Percentiles rank a stretch among this genome's conserved stretches.
phyloP scores from a whole-genome alignment of 2,888 invertebrate genomes.

The Laothoe populi region DNA sequence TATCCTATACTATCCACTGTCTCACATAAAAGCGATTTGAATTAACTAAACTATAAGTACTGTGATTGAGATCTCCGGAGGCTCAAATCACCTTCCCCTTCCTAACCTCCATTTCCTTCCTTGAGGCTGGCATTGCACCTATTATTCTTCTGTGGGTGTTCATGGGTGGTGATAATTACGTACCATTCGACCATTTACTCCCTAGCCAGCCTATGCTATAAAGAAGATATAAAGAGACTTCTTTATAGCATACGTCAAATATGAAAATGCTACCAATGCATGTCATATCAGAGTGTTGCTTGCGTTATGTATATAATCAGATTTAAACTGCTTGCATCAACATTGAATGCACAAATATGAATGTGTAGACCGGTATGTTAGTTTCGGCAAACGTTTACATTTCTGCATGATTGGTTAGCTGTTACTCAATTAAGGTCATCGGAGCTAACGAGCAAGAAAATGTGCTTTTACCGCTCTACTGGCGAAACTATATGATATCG shows the following conservation, averaged over 20 bases:
- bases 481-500: slow-evolving; percentile 55
- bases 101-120: too few species aligned
- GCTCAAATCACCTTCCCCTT: background rate
- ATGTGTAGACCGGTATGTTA: slow-evolving; percentile 25
- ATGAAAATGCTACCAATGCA: background rate
- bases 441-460: slow-evolving; percentile 63
- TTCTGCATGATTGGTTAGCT: slow-evolving; percentile 65
- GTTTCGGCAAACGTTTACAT: slow-evolving; percentile 56
- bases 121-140: too few species aligned
- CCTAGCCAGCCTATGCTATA: too few species aligned
- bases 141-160: too few species aligned
- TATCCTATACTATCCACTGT: too few species aligned
- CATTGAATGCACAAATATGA: slow-evolving; percentile 15
- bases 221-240: too few species aligned
- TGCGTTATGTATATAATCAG: background rate
- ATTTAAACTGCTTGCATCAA: background rate
- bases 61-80: too few species aligned
- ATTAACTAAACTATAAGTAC: too few species aligned
- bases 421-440: slow-evolving; percentile 70
- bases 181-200: background rate
- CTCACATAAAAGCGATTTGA: too few species aligned
- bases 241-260: too few species aligned
- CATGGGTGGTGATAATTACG: background rate
- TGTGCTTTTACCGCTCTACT: slow-evolving; percentile 60
- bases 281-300: background rate